phyloP scores from a whole-genome alignment of 2,888 invertebrate genomes.

The Apantesis nais region DNA sequence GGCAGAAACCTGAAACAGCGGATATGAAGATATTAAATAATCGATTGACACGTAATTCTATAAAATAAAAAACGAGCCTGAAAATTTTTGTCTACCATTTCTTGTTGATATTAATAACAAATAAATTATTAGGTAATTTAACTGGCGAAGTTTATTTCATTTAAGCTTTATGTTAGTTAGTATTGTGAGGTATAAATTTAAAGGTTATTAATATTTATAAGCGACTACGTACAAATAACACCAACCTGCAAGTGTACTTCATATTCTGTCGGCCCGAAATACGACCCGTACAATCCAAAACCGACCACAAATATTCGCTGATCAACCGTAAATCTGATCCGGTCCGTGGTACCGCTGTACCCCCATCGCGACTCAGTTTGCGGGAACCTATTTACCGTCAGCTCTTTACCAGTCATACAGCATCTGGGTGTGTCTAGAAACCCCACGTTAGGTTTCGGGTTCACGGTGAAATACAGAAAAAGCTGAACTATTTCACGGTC shows the following conservation, averaged over 20 bases:
- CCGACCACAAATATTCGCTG: conserved; percentile 93
- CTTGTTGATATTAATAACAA: too few relatives aligned
- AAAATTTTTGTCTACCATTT: too few relatives aligned
- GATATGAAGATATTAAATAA: too few relatives aligned
- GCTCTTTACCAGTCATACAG: conserved; percentile 92
- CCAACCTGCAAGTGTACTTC: conserved; percentile 88
- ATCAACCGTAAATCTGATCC: conserved; percentile 93
- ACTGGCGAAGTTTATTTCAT: too few relatives aligned
- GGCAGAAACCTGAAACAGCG: background rate
- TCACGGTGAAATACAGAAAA: conserved; percentile 89
- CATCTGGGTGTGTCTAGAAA: conserved; percentile 90
- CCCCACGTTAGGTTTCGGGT: conserved; percentile 90
- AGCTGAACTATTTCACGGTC: conserved; percentile 91
- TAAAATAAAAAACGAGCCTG: too few relatives aligned
- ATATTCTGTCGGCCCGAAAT: conserved; percentile 92
- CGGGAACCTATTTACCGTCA: conserved; percentile 89
- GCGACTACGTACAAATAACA: conserved; percentile 11
- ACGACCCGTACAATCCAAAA: conserved; percentile 93
- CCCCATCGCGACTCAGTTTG: conserved; percentile 93
- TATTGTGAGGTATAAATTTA: too few relatives aligned
- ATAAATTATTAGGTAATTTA: too few relatives aligned
- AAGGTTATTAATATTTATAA: too few relatives aligned
- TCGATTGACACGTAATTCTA: too few relatives aligned
- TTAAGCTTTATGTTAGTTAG: too few relatives aligned
- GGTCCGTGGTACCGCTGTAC: conserved; percentile 92